These are phyloP conservation scores for Strix aluco DNA, from an alignment of 2,113 vertebrate species.

Conservation along the genomic window DNA sequence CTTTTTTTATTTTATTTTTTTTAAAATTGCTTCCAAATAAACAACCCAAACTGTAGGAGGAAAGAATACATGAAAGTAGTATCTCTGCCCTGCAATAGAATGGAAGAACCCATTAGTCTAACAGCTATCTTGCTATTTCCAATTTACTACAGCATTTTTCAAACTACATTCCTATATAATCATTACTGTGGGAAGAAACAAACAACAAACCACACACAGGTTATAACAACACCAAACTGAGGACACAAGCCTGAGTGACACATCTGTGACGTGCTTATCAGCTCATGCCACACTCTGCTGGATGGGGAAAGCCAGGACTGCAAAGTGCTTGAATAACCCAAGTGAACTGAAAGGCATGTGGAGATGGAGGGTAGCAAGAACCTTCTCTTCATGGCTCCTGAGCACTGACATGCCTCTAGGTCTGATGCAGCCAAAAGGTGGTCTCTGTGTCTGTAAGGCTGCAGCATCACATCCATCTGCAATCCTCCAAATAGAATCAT, in stretches of 20 bases:
- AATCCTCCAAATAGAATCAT: neutral
- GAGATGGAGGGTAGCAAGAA: neutral
- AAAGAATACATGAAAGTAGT: neutral
- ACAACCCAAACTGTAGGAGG: neutral
- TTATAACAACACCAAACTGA: neutral
- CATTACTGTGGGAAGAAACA: neutral
- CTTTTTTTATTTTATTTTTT: too few relatives aligned
- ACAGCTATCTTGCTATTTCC: neutral
- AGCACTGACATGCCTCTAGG: neutral
- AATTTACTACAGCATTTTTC: neutral
- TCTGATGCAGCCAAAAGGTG: neutral
- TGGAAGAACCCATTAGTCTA: neutral
- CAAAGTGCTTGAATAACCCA: neutral
- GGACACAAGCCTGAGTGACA: neutral
- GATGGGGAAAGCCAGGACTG: neutral
- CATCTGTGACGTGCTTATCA: neutral
- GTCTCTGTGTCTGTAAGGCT: neutral
- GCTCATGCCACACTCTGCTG: neutral
- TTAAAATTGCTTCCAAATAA: neutral
- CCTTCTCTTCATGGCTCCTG: fast-evolving
- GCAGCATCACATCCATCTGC: neutral
- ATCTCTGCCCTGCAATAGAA: neutral
- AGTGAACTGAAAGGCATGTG: neutral
- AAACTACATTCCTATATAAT: neutral
- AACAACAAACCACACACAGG: neutral